A percentile compares a stretch with the other conserved stretches of the same genome.
These are phyloP conservation scores for Acromyrmex heyeri DNA, from an alignment of 1,140 invertebrate genomes.

Conservation along the genomic window DNA sequence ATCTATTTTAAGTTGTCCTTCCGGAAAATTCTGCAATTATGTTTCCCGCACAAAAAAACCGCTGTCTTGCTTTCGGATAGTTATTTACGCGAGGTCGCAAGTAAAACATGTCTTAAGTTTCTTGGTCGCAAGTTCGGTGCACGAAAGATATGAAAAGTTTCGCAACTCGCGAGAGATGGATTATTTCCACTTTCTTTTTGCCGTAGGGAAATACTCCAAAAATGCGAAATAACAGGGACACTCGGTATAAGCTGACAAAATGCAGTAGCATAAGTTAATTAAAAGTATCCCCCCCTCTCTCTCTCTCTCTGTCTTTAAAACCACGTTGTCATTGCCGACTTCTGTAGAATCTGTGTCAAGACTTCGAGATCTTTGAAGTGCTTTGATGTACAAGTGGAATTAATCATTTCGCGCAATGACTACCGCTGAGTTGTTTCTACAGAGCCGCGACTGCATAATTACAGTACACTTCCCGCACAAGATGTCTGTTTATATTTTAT, in stretches of 20 bases:
- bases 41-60: constrained; percentile 10
- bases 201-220: background rate
- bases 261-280: constrained; percentile 32
- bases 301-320: background rate
- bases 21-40: constrained; percentile 20
- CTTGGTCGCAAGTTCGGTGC: constrained; percentile 10
- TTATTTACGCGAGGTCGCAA: constrained; percentile 42
- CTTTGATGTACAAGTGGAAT: background rate
- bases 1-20: background rate
- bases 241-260: background rate
- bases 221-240: background rate
- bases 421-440: background rate
- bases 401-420: constrained; percentile 37
- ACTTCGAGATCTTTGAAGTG: constrained; percentile 17
- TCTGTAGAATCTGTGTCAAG: constrained; percentile 16
- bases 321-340: background rate
- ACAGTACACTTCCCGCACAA: background rate
- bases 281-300: background rate
- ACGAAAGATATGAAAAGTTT: constrained; percentile 33
- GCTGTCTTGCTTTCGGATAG: constrained; percentile 23
- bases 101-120: constrained; percentile 26
- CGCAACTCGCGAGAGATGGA: background rate
- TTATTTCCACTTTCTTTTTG: background rate
- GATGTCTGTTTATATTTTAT: constrained; percentile 6
- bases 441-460: constrained; percentile 10